Percentiles rank a stretch among this genome's conserved stretches.
phyloP scores from a whole-genome alignment of 2,113 vertebrate species.

The Psilopsiagon aymara region DNA sequence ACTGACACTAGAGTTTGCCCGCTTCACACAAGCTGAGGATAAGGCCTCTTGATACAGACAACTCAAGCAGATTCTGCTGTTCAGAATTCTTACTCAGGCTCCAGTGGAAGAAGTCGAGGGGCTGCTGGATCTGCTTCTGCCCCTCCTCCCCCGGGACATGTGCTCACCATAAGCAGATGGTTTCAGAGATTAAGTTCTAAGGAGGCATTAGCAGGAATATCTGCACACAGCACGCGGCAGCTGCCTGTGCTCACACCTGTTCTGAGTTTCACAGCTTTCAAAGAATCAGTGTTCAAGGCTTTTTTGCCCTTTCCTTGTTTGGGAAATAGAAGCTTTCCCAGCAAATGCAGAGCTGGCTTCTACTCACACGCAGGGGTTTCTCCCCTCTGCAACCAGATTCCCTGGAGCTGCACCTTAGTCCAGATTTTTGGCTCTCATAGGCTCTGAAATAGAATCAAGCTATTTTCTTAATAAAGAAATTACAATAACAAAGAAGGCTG shows the following conservation, averaged over 20 bases:
- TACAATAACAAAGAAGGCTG: not conserved
- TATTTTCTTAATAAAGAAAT: not conserved
- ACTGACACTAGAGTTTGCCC: not conserved
- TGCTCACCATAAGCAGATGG: slow-evolving; percentile 72
- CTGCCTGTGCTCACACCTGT: slow-evolving; percentile 74
- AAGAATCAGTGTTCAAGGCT: slow-evolving; percentile 67
- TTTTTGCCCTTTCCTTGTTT: slow-evolving; percentile 49
- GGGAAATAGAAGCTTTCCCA: slow-evolving; percentile 23
- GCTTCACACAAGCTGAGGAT: not conserved
- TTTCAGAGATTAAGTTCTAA: slow-evolving; percentile 74
- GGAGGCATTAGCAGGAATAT: slow-evolving; percentile 64
- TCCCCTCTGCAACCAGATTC: not conserved
- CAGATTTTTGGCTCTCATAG: not conserved
- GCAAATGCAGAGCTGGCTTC: not conserved
- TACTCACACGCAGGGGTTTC: not conserved
- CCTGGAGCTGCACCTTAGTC: not conserved
- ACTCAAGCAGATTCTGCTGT: not conserved
- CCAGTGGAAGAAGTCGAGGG: not conserved
- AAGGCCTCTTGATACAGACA: not conserved
- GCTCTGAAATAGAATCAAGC: not conserved
- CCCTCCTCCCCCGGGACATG: slow-evolving; percentile 22
- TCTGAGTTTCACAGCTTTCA: slow-evolving; percentile 70
- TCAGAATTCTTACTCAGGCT: slow-evolving; percentile 23
- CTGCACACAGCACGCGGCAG: slow-evolving; percentile 56
- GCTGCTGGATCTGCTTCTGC: not conserved